Evolutionary conservation across 2,113 vertebrate genomes (phyloP), one percentile per base, ranked within the genome.

Genomic region (Plotosus lineatus): DNA sequence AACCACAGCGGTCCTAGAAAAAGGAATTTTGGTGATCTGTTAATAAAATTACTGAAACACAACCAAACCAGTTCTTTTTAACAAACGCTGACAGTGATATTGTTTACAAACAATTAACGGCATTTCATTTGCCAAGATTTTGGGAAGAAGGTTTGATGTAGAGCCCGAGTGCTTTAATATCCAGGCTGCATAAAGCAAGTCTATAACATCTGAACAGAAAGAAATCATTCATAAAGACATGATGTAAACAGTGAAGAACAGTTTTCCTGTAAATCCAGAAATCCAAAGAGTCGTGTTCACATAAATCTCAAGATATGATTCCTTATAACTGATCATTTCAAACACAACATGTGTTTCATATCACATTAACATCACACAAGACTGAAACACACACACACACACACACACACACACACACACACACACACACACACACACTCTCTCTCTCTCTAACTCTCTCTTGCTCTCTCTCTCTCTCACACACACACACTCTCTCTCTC

Each of bases 301-400:
- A 69, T 65, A 76, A 69, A 68, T 75, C 75, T 61, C 63, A 80
- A 80, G 40, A 75, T 72, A 73, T 72, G 80, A 82, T 73, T 85
- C 63, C 48, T 76, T 72, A 48, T 50, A 72, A 82, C 53, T 17
- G 69, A 53, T 38, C 51, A 38, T 36, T 12, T 33, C 14, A 23
- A 66, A 82, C 77, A 79, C 42, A 51, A 33, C 71, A 58, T 26
- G 36, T 68, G 31, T 46, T 63, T 50, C n/a, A 76, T 12, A 56
- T 76, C 77, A 80, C 61, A 19, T 42, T 40, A 72, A 82, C 15
- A 28, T 63, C 69, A 75, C 58, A 82, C 80, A 74, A 82, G 74
- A 76, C 73, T 40, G n/a, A 84, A 83, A 85, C 68, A 76, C 44
- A 84, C 46, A 75, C 28, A 84, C 44, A 75, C 66, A 60, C 26